Percentiles rank a stretch among this genome's conserved stretches.
phyloP scores from a whole-genome alignment of 2,113 vertebrate species.

The Helogale parvula region DNA sequence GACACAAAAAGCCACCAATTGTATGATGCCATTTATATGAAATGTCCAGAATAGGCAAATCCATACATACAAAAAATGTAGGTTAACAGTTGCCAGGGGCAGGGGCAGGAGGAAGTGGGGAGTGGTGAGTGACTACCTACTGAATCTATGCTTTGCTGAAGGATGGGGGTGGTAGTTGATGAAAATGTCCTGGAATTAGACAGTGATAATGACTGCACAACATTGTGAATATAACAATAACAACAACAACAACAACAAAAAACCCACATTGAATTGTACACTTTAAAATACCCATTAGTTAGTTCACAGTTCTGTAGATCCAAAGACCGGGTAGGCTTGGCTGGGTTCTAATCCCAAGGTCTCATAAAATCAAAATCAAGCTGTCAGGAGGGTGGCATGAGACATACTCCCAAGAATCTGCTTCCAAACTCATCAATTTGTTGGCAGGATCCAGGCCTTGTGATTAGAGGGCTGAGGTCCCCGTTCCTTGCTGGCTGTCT shows the following conservation, averaged over 20 bases:
- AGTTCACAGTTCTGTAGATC: background rate
- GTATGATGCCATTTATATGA: background rate
- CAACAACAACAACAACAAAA: background rate
- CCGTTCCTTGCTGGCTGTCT: background rate
- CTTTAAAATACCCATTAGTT: background rate
- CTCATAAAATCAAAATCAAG: background rate
- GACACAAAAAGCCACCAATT: background rate
- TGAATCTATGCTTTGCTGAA: background rate
- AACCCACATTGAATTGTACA: background rate
- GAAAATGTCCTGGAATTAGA: background rate
- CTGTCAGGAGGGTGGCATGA: background rate
- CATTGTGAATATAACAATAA: background rate
- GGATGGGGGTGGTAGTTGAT: background rate
- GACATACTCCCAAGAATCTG: background rate
- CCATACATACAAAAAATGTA: background rate
- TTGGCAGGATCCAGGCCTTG: background rate
- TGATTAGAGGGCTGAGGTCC: background rate
- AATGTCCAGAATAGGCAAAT: background rate
- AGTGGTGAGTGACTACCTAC: background rate
- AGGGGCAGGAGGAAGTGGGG: background rate
- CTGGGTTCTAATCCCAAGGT: background rate
- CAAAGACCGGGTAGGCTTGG: background rate
- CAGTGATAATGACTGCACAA: background rate
- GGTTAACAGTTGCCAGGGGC: background rate
- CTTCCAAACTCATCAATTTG: background rate